Evolutionary conservation across 2,113 vertebrate species (phyloP), one percentile per base, ranked within the genome.

Genomic region (Aleadryas rufinucha): DNA sequence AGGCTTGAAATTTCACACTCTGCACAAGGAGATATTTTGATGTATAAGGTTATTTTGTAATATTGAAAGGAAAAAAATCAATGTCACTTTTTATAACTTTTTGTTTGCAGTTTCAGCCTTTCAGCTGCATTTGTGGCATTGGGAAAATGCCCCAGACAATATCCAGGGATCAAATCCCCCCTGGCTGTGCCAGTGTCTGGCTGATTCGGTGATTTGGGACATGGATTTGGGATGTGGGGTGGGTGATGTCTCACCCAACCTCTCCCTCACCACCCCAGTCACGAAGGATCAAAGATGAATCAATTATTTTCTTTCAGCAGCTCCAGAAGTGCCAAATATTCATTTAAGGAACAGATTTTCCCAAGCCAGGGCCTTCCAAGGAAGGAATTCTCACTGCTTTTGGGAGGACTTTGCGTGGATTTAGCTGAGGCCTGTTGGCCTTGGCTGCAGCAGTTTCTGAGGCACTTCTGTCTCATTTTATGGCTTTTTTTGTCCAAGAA

Each of bases 161-260:
- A 22, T 6, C 11, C 7, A 35, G 31, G 18, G 15, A n/a, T 44
- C 0, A 3, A 33, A 41, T 49, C 31, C 15, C 16, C 74, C 17
- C 16, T 49, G 7, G 33, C 70, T 23, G 16, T 63, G 44, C 63
- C 54, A 6, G 7, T 13, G 10, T 8, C 59, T 71, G 71, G 10
- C 49, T n/a, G 35, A 13, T 14, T 74, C 0, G 0, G 47, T 1
- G 27, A 9, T 22, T 24, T 5, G 16, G 78, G 68, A 18, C 4
- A 4, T 27, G 2, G 20, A 2, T 19, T 33, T 5, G 16, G 92
- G 66, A 8, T 8, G 1, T 3, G 15, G 24, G 16, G 31, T 31
- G 44, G 50, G n/a, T 57, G 3, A 0, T 13, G 24, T 41, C 27
- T 41, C 59, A 9, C 64, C 69, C 35, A n/a, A 6, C 6, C 39